phyloP scores from a whole-genome alignment of 2,888 invertebrate species.

The Lymantria dispar region DNA sequence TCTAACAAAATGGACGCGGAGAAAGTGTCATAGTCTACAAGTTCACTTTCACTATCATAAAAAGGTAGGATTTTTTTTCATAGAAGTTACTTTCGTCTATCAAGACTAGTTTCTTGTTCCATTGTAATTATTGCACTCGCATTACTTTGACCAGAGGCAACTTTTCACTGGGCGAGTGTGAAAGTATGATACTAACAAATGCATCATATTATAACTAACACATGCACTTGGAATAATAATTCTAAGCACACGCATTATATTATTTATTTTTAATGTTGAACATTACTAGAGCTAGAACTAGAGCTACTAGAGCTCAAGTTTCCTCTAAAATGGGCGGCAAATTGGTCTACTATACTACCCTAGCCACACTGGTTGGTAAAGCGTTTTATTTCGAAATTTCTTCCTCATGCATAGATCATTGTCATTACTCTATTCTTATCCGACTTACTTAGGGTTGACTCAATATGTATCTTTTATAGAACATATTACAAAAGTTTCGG shows the following conservation, averaged over 20 bases:
- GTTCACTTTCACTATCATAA: constrained; percentile 58
- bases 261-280: constrained; percentile 5
- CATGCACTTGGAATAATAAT: too few species aligned
- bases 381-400: too few species aligned
- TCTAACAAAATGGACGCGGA: constrained; percentile 32
- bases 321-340: too few species aligned
- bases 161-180: constrained; percentile 5
- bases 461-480: too few species aligned
- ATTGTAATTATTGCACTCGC: constrained; percentile 23
- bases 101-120: constrained; percentile 19
- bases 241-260: constrained; percentile 3
- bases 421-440: too few species aligned
- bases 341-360: too few species aligned
- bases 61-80: constrained; percentile 29
- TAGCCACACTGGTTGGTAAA: too few species aligned
- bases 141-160: constrained; percentile 11
- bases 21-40: constrained; percentile 59
- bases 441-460: too few species aligned
- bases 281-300: too few species aligned
- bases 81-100: constrained; percentile 38
- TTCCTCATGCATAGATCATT: too few species aligned
- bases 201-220: constrained; percentile 7
- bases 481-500: too few species aligned
- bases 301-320: too few species aligned
- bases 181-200: constrained; percentile 26